Percentiles rank a stretch among this genome's conserved stretches.
Conservation (phyloP, 2,113 vertebrate genomes). For the Podiceps cristatus region DNA sequence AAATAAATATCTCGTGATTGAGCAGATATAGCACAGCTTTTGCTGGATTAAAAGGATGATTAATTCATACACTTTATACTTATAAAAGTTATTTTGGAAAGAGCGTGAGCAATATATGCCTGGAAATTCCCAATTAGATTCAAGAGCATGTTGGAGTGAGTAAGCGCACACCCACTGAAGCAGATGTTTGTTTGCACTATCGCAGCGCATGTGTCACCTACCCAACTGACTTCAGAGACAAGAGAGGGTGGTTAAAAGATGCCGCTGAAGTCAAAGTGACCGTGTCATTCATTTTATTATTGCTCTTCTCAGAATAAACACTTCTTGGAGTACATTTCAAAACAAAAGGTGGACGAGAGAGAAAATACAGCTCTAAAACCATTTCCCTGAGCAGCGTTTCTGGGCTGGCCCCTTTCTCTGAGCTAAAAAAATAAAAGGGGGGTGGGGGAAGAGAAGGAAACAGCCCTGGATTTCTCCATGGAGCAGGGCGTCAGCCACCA, state of each 20-base stretch:
- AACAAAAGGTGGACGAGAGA: background rate
- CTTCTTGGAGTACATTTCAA: background rate
- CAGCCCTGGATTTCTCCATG: background rate
- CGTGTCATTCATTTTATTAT: background rate
- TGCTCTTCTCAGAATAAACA: background rate
- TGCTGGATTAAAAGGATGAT: conserved; percentile 58
- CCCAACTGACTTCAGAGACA: background rate
- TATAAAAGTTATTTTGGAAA: conserved; percentile 72
- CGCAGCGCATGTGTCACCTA: background rate
- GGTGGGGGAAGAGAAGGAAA: background rate
- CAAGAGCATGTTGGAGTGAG: conserved; percentile 55
- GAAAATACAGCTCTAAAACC: background rate
- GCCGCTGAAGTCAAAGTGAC: background rate
- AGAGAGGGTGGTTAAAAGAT: background rate
- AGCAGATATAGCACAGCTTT: conserved; percentile 45
- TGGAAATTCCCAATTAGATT: conserved; percentile 74
- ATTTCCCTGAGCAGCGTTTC: background rate
- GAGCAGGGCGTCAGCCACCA: background rate
- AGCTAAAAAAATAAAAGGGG: background rate
- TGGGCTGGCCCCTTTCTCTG: background rate
- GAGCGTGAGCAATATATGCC: conserved; percentile 52
- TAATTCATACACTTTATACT: conserved; percentile 63
- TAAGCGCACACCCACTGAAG: conserved; percentile 59
- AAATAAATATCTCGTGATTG: conserved; percentile 51
- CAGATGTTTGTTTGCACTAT: conserved; percentile 72